These are phyloP conservation scores for Spheniscus mendiculus DNA, from an alignment of 2,113 vertebrate species.

Conservation along the genomic window DNA sequence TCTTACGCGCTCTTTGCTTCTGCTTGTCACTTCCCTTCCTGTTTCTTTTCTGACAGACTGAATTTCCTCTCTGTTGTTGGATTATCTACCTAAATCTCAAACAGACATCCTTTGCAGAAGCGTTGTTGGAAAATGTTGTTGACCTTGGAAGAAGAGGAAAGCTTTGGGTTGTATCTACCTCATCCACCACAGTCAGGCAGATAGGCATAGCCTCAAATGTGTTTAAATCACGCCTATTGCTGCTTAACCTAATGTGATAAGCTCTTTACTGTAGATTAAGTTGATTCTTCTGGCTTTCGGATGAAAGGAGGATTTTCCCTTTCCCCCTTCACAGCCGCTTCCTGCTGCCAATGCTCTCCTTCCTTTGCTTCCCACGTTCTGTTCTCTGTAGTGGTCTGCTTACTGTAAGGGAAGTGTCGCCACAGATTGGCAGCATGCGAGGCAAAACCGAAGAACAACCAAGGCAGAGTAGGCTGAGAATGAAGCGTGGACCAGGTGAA, in stretches of 20 bases:
- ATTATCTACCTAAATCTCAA: constrained; percentile 38
- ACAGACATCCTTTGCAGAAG: constrained; percentile 44
- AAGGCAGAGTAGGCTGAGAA: not conserved
- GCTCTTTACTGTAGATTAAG: not conserved
- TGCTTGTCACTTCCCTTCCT: not conserved
- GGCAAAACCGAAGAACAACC: not conserved
- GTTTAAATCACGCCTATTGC: not conserved
- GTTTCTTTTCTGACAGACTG: constrained; percentile 1
- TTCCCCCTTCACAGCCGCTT: not conserved
- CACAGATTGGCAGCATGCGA: fast-evolving
- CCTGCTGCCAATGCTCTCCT: not conserved
- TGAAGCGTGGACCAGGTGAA: not conserved
- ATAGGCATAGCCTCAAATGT: not conserved
- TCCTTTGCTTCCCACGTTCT: not conserved
- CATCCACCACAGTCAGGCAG: not conserved
- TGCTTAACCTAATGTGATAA: not conserved
- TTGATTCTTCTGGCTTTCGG: not conserved
- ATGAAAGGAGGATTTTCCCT: not conserved
- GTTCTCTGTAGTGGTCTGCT: not conserved
- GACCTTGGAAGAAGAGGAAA: not conserved
- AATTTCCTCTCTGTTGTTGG: constrained; percentile 55
- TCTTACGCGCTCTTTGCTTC: not conserved
- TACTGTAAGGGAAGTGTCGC: fast-evolving
- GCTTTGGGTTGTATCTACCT: not conserved
- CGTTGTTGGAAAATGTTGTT: not conserved